Conservation (phyloP, 2,797 vertebrate genomes). For the Valencia hispanica region DNA sequence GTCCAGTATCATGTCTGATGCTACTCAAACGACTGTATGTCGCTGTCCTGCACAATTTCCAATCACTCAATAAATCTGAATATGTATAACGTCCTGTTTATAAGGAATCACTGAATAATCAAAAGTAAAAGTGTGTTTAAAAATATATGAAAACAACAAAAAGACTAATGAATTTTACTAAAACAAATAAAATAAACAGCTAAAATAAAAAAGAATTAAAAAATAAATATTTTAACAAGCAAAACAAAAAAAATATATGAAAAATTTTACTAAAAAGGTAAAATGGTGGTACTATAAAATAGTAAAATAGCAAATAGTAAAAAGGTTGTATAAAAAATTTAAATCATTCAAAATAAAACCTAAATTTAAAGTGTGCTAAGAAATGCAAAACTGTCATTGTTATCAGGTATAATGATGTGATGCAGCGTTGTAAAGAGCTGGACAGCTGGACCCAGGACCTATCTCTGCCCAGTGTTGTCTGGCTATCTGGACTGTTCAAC, state of each 20-base stretch:
- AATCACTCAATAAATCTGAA: not conserved
- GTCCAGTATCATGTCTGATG: not conserved
- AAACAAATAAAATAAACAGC: not conserved
- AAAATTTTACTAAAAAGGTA: not conserved
- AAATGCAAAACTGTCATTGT: not conserved
- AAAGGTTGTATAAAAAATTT: not conserved
- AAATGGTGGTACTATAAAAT: not conserved
- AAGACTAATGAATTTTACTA: not conserved
- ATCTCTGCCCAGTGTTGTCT: slow-evolving; percentile 89
- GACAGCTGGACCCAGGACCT: slow-evolving; percentile 87
- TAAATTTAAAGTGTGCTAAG: not conserved
- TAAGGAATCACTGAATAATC: not conserved
- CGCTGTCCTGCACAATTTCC: not conserved
- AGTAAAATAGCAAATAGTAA: not conserved
- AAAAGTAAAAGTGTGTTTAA: not conserved
- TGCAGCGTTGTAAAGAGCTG: slow-evolving; percentile 86
- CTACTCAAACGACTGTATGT: not conserved
- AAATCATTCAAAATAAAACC: not conserved
- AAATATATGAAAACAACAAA: not conserved
- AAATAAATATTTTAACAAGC: not conserved
- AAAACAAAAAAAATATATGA: not conserved
- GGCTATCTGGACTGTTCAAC: slow-evolving; percentile 94
- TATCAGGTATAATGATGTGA: slow-evolving; percentile 83
- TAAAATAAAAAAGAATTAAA: not conserved
- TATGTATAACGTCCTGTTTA: not conserved